Evolutionary conservation across 2,888 invertebrate genomes (phyloP).

Genomic region (Xestia c-nigrum): DNA sequence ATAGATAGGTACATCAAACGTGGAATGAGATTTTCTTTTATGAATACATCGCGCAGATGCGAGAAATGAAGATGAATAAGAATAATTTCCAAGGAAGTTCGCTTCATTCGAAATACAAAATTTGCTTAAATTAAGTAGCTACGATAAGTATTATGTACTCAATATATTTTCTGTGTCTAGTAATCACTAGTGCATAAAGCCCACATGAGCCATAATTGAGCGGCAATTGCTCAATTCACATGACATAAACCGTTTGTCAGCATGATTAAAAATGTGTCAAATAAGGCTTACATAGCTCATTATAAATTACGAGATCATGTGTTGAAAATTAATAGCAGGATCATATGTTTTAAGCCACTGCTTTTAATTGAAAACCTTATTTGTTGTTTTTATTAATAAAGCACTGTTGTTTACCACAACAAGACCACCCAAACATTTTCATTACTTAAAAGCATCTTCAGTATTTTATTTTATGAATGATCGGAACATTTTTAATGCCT

Average conservation of each 20-base stretch:
- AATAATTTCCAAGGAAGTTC: neutral
- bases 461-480: conserved; percentile 18
- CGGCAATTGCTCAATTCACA: neutral
- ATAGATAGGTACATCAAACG: neutral
- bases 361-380: neutral
- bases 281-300: neutral
- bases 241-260: neutral
- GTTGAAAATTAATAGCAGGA: conserved; percentile 1
- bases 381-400: neutral
- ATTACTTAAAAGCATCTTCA: conserved; percentile 19
- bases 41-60: neutral
- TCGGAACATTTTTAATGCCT: conserved; percentile 4
- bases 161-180: neutral
- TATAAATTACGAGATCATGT: conserved; percentile 15
- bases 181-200: neutral
- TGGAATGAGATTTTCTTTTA: neutral
- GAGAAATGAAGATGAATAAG: neutral
- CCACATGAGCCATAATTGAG: neutral
- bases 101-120: neutral
- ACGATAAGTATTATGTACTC: neutral
- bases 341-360: neutral
- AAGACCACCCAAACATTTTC: neutral
- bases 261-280: conserved; percentile 2
- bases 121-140: neutral
- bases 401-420: neutral